phyloP scores from a whole-genome alignment of 2,888 invertebrate species.

The Thera britannica region DNA sequence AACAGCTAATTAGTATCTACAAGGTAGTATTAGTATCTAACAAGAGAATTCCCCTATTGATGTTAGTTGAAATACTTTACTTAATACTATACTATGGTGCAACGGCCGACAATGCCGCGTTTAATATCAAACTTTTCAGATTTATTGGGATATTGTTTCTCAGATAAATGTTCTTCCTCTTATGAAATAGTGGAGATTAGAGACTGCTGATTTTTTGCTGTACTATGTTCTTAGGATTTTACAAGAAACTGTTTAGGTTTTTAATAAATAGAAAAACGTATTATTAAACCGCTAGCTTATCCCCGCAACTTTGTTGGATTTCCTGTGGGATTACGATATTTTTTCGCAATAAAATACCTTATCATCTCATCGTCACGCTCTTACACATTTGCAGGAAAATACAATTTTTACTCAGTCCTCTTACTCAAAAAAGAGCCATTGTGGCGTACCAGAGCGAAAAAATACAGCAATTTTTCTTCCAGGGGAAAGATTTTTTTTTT shows the following conservation, averaged over 20 bases:
- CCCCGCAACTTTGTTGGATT: background rate
- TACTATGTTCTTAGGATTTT: background rate
- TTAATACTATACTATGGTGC: conserved; percentile 11
- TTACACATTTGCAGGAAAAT: too few relatives aligned
- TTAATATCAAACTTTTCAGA: conserved; percentile 31
- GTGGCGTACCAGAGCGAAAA: too few relatives aligned
- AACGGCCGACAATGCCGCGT: conserved; percentile 18
- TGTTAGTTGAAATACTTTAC: conserved; percentile 7
- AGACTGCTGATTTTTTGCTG: background rate
- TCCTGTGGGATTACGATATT: background rate
- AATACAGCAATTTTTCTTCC: too few relatives aligned
- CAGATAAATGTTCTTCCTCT: conserved; percentile 4
- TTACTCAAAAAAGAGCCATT: too few relatives aligned
- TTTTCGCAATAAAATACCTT: background rate
- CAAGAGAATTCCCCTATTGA: background rate
- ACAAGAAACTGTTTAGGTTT: background rate
- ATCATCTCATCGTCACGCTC: too few relatives aligned
- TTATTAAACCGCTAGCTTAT: background rate
- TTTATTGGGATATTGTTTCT: conserved; percentile 27
- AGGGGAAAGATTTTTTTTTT: too few relatives aligned
- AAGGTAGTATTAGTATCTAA: too few relatives aligned
- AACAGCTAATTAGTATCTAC: too few relatives aligned
- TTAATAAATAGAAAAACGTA: too few relatives aligned
- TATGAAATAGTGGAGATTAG: background rate
- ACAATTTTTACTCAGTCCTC: too few relatives aligned